phyloP scores from a whole-genome alignment of 2,888 invertebrate species.

The Neoaliturus tenellus region DNA sequence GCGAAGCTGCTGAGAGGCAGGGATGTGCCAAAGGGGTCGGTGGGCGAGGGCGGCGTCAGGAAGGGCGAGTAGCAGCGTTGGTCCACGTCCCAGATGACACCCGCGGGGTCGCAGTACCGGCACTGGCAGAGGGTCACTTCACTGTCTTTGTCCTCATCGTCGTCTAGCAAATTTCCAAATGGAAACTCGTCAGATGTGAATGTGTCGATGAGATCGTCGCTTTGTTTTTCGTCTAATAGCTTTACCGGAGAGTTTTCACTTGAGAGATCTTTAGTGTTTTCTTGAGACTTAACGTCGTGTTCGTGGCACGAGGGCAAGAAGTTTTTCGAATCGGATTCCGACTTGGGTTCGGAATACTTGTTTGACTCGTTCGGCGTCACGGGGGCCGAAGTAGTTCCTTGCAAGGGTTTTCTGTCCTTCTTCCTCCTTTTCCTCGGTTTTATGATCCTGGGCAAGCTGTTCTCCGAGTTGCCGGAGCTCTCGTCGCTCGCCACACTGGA shows the following conservation, averaged over 20 bases:
- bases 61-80: conserved; percentile 76
- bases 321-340: conserved; percentile 71
- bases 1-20: conserved; percentile 70
- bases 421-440: conserved; percentile 93
- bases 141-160: conserved; percentile 54
- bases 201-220: conserved; percentile 51
- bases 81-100: conserved; percentile 85
- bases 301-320: conserved; percentile 71
- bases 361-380: conserved; percentile 56
- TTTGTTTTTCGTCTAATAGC: conserved; percentile 49
- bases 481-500: conserved; percentile 87
- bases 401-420: conserved; percentile 86
- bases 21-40: conserved; percentile 59
- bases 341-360: conserved; percentile 27
- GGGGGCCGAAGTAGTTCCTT: conserved; percentile 59
- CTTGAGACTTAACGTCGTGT: conserved; percentile 35
- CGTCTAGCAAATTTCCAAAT: conserved; percentile 56
- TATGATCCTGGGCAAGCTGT: conserved; percentile 90
- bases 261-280: conserved; percentile 50
- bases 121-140: conserved; percentile 79
- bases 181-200: conserved; percentile 56
- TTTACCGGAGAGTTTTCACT: conserved; percentile 30
- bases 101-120: conserved; percentile 84
- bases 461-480: conserved; percentile 82
- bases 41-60: conserved; percentile 72